Base-by-base conservation (phyloP, 2,797 vertebrate species). In the Luscinia luscinia region DNA sequence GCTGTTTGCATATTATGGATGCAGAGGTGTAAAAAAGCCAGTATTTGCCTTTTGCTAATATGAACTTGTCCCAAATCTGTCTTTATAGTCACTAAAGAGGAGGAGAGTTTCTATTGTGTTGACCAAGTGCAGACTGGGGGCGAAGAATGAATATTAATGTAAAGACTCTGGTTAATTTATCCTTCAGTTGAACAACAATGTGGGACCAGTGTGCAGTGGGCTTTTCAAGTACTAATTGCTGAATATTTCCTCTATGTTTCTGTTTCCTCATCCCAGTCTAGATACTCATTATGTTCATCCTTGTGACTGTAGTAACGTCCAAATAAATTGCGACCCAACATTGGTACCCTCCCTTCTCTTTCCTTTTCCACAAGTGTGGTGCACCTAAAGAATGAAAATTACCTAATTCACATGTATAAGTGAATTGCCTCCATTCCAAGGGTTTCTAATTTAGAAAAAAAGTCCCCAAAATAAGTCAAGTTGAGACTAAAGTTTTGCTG, bases 381-480 rank as follows among this genome's bases (percentile, higher is more conserved):
- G 18, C 82, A 59, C 10, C 7, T 69, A 17, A 78, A 64, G 49
- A 70, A 89, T 51, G 41, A 58, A 76, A 77, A 45, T 12, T 26
- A 19, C 3, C 6, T 8, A 11, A 46, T 38, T 54, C 9, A 4
- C 18, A 34, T 21, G 8, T 64, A 13, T 61, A 86, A 36, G 17
- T 49, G 4, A 48, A 80, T 59, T 51, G 70, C 17, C 22, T 93
- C 26, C 63, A 8, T 18, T 61, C 30, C 16, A 43, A 17, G 2
- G 15, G 15, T 82, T 79, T 62, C 34, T 52, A 12, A 40, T 66
- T 32, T 21, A 13, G 15, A 32, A 51, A 30, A 28, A 28, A 16
- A 14, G 1, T 0, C 0, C 1, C 12, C 34, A 15, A 48, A 64
- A 54, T 3, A 4, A 40, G 32, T 28, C 22, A 70, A 54, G 28